Conservation (phyloP, 2,888 invertebrate species). For the Dryobota labecula region DNA sequence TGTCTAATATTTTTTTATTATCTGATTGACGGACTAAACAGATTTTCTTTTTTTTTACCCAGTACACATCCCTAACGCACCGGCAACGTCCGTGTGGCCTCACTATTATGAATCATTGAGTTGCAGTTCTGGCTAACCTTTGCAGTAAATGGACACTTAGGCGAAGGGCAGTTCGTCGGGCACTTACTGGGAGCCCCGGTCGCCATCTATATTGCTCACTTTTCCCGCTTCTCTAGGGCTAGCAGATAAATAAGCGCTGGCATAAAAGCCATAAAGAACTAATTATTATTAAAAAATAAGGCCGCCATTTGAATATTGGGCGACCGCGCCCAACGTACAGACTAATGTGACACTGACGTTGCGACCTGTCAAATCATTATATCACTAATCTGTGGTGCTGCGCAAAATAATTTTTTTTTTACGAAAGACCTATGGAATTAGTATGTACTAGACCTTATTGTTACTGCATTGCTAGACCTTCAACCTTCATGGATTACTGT, state of each 20-base stretch:
- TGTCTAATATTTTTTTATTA: too few species aligned
- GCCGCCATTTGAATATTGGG: background rate
- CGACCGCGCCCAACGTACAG: too few species aligned
- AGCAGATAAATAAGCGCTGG: background rate
- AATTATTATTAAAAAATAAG: background rate
- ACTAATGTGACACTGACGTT: constrained; percentile 3
- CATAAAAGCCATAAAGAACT: background rate
- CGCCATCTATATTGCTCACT: constrained; percentile 14
- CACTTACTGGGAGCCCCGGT: background rate
- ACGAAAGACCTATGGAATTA: background rate
- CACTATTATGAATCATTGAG: background rate
- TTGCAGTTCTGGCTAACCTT: constrained; percentile 11
- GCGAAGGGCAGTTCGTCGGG: background rate
- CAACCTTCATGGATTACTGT: background rate
- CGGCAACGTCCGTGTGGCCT: background rate
- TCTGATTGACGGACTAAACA: too few species aligned
- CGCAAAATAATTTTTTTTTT: background rate
- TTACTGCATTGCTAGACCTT: background rate
- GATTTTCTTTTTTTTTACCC: too few species aligned
- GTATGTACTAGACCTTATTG: background rate
- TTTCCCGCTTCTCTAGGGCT: background rate
- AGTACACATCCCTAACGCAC: too few species aligned
- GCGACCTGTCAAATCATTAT: background rate
- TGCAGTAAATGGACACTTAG: background rate
- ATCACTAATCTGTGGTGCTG: background rate